phyloP scores from a whole-genome alignment of 2,888 invertebrate species.

The Ligdia adustata region DNA sequence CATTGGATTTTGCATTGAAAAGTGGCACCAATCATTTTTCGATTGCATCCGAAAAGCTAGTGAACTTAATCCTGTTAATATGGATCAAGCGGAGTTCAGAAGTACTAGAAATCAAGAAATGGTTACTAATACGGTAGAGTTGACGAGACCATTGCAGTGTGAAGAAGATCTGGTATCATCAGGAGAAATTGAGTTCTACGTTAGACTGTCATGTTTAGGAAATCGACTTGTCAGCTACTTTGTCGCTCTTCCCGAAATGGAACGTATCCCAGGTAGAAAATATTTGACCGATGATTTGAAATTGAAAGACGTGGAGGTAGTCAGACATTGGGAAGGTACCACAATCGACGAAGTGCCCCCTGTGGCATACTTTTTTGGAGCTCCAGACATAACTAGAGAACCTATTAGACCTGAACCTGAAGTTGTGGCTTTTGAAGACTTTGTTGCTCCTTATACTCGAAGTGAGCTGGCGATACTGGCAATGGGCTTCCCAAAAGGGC shows the following conservation, averaged over 20 bases:
- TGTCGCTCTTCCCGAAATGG: constrained; percentile 73
- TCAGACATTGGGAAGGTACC: constrained; percentile 77
- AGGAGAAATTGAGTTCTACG: constrained; percentile 70
- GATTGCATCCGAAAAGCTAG: constrained; percentile 60
- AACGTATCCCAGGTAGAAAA: constrained; percentile 72
- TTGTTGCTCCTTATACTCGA: constrained; percentile 66
- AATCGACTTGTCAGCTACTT: constrained; percentile 69
- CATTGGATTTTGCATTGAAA: constrained; percentile 63
- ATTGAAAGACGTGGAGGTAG: constrained; percentile 73
- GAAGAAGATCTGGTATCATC: constrained; percentile 75
- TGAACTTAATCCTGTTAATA: constrained; percentile 67
- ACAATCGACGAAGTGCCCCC: constrained; percentile 68
- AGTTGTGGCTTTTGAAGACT: constrained; percentile 62
- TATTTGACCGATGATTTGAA: constrained; percentile 70
- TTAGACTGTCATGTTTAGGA: constrained; percentile 70
- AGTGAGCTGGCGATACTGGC: constrained; percentile 73
- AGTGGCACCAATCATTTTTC: constrained; percentile 73
- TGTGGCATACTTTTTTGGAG: constrained; percentile 72
- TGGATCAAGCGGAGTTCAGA: constrained; percentile 70
- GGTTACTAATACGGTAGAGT: constrained; percentile 69
- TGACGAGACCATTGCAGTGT: constrained; percentile 63
- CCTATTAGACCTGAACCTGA: constrained; percentile 64
- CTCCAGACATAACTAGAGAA: constrained; percentile 70
- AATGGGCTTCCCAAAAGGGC: constrained; percentile 79
- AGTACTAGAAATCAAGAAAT: constrained; percentile 64